Evolutionary conservation across 2,797 vertebrate species (phyloP).

Genomic region (Aeoliscus strigatus): DNA sequence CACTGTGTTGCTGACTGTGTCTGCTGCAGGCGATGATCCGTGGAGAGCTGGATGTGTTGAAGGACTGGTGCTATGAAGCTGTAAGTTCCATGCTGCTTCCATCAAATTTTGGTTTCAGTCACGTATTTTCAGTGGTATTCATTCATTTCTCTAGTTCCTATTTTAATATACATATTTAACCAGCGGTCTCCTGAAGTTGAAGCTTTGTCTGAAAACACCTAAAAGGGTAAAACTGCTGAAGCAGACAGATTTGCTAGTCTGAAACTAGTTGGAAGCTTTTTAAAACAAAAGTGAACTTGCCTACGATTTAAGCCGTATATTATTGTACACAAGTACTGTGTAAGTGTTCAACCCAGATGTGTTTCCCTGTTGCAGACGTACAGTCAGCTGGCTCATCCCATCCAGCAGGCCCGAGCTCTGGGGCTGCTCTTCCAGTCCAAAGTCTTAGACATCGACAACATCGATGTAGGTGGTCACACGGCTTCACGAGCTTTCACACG

Average conservation of each 20-base stretch:
- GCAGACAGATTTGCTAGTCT: too few relatives aligned
- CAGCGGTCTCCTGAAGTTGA: too few relatives aligned
- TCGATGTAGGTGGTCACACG: conserved; percentile 79
- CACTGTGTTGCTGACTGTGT: conserved; percentile 5
- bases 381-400: conserved; percentile 87
- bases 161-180: too few relatives aligned
- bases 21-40: conserved; percentile 83
- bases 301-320: too few relatives aligned
- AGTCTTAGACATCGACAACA: conserved; percentile 87
- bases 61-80: conserved; percentile 94
- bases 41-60: conserved; percentile 89
- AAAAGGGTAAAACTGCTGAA: too few relatives aligned
- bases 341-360: conserved; percentile 9
- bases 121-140: not conserved
- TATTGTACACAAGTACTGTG: not conserved
- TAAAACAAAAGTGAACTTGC: too few relatives aligned
- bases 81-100: conserved; percentile 69
- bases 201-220: too few relatives aligned
- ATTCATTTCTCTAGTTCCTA: too few relatives aligned
- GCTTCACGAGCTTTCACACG: not conserved
- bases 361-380: conserved; percentile 77
- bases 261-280: too few relatives aligned
- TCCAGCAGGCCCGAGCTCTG: conserved; percentile 84
- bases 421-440: conserved; percentile 88
- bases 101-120: not conserved